Percentiles rank a stretch among this genome's conserved stretches.
phyloP scores from a whole-genome alignment of 2,797 vertebrate genomes.

The Synaphobranchus kaupii region DNA sequence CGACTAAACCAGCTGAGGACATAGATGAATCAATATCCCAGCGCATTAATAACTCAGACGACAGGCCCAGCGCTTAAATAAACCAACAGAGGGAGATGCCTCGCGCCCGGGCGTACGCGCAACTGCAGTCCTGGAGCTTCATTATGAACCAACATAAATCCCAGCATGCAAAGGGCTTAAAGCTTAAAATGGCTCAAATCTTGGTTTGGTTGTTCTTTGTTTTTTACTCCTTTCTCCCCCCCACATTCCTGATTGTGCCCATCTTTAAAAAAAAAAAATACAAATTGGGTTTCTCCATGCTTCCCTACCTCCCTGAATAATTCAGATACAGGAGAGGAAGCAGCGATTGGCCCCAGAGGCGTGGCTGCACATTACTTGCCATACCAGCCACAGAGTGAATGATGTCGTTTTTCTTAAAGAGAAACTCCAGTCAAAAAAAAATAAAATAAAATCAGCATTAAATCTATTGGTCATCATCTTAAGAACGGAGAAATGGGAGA shows the following conservation, averaged over 20 bases:
- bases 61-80: background rate
- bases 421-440: too few species aligned
- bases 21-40: slow-evolving; percentile 2
- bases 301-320: too few species aligned
- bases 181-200: background rate
- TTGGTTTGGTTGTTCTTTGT: background rate
- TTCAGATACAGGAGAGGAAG: too few species aligned
- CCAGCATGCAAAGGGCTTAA: background rate
- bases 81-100: background rate
- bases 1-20: background rate
- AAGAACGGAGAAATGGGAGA: too few species aligned
- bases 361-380: too few species aligned
- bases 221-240: background rate
- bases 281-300: background rate
- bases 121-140: background rate
- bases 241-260: background rate
- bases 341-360: too few species aligned
- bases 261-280: too few species aligned
- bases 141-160: background rate
- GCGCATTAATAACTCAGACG: background rate
- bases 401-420: too few species aligned
- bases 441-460: too few species aligned
- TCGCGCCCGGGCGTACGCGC: background rate
- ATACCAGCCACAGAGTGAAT: too few species aligned
- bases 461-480: too few species aligned